Base-by-base conservation (phyloP, 2,113 vertebrate genomes). In the Ibidorhyncha struthersii region DNA sequence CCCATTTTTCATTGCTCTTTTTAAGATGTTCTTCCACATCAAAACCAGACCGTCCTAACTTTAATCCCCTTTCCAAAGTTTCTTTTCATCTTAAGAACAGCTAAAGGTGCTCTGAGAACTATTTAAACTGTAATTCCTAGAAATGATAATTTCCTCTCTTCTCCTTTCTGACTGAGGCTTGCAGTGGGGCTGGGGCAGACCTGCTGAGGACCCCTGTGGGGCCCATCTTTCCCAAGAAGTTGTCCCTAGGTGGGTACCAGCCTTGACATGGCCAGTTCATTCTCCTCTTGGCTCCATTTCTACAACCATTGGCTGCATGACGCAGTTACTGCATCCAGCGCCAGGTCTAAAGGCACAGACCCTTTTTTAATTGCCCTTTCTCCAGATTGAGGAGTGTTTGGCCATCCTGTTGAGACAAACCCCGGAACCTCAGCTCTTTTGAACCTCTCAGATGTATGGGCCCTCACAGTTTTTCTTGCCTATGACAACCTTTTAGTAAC, bases 51-150 rank as follows among this genome's bases (percentile, higher is more conserved):
- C 3, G 1, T 80, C 14, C 49, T 52, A 65, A 55, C 74, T 90
- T 95, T 80, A 95, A 80, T 86, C 22, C 23, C 20, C 18, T 23
- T 95, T 90, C 93, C 49, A 90, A 90, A 88, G 58, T 65, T 88
- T 49, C 49, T 84, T 95, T 95, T 86, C n/a, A 43, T 86, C n/a
- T 40, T 83, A 55, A 65, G 27, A 88, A 72, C 36, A 72, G 70
- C 47, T 88, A 36, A 85, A 95, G 49, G 62, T 90, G 34, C 56
- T 82, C 19, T 2, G 17, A 85, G 62, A 66, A 69, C 82, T 69
- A 11, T 71, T 96, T 58, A 82, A 95, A 92, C 34, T 56, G 10
- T 92, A 40, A 83, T 80, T 92, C 50, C 49, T 22, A 0, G 1
- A n/a, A 67, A 55, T n/a, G 30, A 9, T 62, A 19, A 66, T 84